phyloP scores from a whole-genome alignment of 2,797 vertebrate species.

The Phyllotis vaccarum region DNA sequence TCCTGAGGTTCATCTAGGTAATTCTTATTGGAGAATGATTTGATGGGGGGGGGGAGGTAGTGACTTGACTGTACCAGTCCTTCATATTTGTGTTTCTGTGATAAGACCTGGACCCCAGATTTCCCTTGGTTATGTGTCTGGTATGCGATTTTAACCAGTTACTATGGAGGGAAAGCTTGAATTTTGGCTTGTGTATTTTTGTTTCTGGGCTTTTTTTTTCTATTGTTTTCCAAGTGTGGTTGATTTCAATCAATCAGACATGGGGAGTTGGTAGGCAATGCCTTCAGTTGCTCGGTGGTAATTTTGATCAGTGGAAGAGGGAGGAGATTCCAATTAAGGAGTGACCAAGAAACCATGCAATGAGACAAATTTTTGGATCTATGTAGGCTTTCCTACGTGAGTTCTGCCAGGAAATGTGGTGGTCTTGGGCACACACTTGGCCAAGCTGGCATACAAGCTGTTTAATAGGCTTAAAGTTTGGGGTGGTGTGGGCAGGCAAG shows the following conservation, averaged over 20 bases:
- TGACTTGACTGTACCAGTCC: background rate
- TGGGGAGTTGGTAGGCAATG: background rate
- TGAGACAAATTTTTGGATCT: background rate
- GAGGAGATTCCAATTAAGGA: background rate
- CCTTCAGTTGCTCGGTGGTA: too few species aligned
- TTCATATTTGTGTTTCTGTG: background rate
- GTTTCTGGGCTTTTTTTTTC: background rate
- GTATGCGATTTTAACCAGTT: background rate
- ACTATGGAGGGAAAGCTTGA: background rate
- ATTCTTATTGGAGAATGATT: too few species aligned
- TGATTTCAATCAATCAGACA: background rate
- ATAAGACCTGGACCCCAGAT: background rate
- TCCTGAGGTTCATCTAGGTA: background rate
- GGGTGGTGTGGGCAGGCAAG: background rate
- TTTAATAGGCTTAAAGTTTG: background rate
- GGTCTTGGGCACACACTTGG: background rate
- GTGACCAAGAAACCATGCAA: background rate
- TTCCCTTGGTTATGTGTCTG: background rate
- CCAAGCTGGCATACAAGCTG: background rate
- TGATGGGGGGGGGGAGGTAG: too few species aligned
- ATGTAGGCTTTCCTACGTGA: too few species aligned
- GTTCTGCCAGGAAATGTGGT: background rate
- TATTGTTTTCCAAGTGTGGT: background rate
- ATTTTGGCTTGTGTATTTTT: background rate
- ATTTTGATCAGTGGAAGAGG: background rate